These are phyloP conservation scores for Tapera naevia DNA, from an alignment of 2,797 vertebrate genomes.

Conservation along the genomic window DNA sequence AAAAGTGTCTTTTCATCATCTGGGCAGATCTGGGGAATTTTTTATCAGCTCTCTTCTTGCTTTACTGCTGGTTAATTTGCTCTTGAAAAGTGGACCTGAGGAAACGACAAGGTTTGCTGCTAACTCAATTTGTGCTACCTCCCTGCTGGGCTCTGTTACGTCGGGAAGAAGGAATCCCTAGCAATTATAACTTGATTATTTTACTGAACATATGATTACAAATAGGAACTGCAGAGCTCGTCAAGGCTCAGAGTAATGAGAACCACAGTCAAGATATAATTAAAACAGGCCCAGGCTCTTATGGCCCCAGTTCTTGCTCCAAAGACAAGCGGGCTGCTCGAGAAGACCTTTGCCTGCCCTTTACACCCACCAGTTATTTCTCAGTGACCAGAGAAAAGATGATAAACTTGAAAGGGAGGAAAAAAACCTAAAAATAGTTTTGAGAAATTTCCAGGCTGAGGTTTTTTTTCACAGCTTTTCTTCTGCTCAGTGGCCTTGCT, in stretches of 20 bases:
- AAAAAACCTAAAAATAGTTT: neutral
- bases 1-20: neutral
- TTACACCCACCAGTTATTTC: neutral
- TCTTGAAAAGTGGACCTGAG: neutral
- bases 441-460: neutral
- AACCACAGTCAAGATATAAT: neutral
- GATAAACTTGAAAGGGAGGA: neutral
- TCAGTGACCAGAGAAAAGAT: neutral
- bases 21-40: neutral
- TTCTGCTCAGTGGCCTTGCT: rapidly evolving
- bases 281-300: neutral
- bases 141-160: slow-evolving; percentile 23
- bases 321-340: neutral
- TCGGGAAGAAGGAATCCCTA: slow-evolving; percentile 55
- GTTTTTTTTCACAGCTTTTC: neutral
- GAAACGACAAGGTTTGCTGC: neutral
- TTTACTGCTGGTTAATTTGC: neutral
- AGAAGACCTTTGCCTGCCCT: rapidly evolving
- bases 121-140: slow-evolving; percentile 43
- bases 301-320: neutral
- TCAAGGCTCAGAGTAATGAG: neutral
- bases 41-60: neutral
- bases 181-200: slow-evolving; percentile 37
- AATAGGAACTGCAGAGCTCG: neutral
- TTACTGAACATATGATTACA: neutral